Base-by-base conservation (phyloP, 2,797 vertebrate genomes). In the Poecilia picta region DNA sequence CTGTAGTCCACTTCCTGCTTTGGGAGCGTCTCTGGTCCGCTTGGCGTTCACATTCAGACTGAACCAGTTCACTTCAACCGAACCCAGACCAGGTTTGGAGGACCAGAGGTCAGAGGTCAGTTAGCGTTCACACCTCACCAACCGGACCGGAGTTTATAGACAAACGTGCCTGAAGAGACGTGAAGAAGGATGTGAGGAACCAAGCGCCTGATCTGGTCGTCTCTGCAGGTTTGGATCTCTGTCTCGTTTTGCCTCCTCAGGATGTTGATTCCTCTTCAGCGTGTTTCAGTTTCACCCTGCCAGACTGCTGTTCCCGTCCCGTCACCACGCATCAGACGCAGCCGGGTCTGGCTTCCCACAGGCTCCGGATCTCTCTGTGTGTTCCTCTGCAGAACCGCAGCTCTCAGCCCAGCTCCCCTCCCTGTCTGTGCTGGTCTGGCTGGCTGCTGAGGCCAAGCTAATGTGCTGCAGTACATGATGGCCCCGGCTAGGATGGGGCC, bases 401-500 rank as follows among this genome's bases (percentile, higher is more conserved):
- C 66, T 49, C 16, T 10, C 20, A 90, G 75, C 81, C 82, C 74
- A 46, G 46, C 76, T 85, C 71, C 41, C 80, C 78, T 87, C 86
- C 87, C 86, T 78, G 81, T 82, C 90, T 90, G 51, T 76, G 74
- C 81, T 87, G 83, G 86, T 86, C 89, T 91, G 88, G 87, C 90
- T 85, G 81, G 87, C 86, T 88, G 85, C 89, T 78, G 84, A 83
- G 88, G 90, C 87, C 84, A 78, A 36, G 71, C 81, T 92, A 89
- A 92, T 90, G 89, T 46, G 31, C 78, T 82, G 82, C 89, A 88
- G 86, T 87, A 84, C 88, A 91, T 79, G 90, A 93, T 86, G 90
- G 88, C 80, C 81, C 88, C 77, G 87, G 82, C 89, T 88, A 88
- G 89, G 89, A 92, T 77, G 79, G 80, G 86, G 84, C 90, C 89